phyloP scores from a whole-genome alignment of 92 coral and sea anemone species.

The Montipora capitata region DNA sequence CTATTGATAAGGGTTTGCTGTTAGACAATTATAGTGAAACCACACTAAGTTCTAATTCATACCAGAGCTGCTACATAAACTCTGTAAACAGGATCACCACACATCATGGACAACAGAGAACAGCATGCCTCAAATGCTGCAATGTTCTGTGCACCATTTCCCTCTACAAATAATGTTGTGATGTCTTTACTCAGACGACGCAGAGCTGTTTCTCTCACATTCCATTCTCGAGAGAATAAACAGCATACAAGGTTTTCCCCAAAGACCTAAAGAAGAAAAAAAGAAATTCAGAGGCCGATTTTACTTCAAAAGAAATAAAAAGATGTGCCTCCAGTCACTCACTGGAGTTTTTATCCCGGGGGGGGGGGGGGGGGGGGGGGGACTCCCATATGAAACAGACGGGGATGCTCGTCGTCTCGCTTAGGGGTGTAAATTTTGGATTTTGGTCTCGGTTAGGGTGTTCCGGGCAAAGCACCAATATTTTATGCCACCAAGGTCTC shows the following conservation, averaged over 20 bases:
- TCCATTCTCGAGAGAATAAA: constrained; percentile 96
- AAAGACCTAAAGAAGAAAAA: constrained; percentile 73
- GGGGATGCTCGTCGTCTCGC: too few relatives aligned
- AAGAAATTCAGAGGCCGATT: background rate
- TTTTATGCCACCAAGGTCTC: too few relatives aligned
- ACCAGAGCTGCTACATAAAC: constrained; percentile 97
- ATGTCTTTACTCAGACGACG: constrained; percentile 94
- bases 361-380: too few relatives aligned
- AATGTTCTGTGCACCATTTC: constrained; percentile 60
- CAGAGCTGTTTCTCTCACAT: constrained; percentile 91
- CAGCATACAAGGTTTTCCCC: constrained; percentile 95
- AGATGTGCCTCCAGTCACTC: too few relatives aligned
- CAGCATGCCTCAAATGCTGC: constrained; percentile 85
- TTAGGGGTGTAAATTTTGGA: too few relatives aligned
- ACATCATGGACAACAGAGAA: constrained; percentile 93
- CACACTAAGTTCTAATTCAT: background rate
- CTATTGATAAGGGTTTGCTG: too few relatives aligned
- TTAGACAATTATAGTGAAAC: too few relatives aligned
- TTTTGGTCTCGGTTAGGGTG: too few relatives aligned
- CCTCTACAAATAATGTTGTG: constrained; percentile 32
- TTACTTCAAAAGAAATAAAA: too few relatives aligned
- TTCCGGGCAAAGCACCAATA: too few relatives aligned
- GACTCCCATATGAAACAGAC: too few relatives aligned
- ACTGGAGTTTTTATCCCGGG: too few relatives aligned
- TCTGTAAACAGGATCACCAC: constrained; percentile 97